Base-by-base conservation (phyloP, 1,140 invertebrate species). In the Drosophila guanche region DNA sequence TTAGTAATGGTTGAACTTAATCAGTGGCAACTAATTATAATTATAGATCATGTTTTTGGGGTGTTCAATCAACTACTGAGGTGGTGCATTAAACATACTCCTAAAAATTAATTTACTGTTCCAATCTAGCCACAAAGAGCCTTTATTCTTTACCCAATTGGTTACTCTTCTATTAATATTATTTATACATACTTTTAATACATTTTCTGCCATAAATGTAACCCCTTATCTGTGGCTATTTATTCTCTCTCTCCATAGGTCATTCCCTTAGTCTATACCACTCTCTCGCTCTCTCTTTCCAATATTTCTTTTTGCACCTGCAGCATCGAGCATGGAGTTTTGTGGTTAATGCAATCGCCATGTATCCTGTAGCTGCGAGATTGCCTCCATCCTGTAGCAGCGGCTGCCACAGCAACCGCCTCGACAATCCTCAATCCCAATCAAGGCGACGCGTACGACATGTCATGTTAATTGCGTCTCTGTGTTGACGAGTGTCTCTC, bases 401-500 rank as follows among this genome's bases (percentile, higher is more conserved):
- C 10, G 8, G 40, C 23, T 12, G 3, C 37, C 29, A 6, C 33
- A 45, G 14, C 46, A 50, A 41, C 50, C 16, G 4, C 14, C 48
- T 20, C 37, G 33, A 47, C 23, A 68, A 55, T 67, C 41, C 65
- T 55, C 51, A 51, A 62, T 69, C 67, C 80, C 80, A 85, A 85
- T 85, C 80, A 85, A 83, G 73, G 81, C 72, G 66, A 65, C 73
- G 77, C 79, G 77, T 80, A 75, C 81, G 75, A 75, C 68, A 86
- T 85, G 80, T 85, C 81, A 86, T 85, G 80, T 85, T 85, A 85
- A 85, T 85, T 85, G 80, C 76, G 67, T 53, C 46, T 47, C 62
- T 55, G 45, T 60, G 43, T 54, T 46, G 33, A 45, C 40, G 14
- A 58, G 23, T 66, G 43, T 62, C 16, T 58, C 37, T 42, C 52